Percentiles rank a stretch among this genome's conserved stretches.
These are phyloP conservation scores for Elachura formosa DNA, from an alignment of 2,113 vertebrate genomes.

Conservation along the genomic window DNA sequence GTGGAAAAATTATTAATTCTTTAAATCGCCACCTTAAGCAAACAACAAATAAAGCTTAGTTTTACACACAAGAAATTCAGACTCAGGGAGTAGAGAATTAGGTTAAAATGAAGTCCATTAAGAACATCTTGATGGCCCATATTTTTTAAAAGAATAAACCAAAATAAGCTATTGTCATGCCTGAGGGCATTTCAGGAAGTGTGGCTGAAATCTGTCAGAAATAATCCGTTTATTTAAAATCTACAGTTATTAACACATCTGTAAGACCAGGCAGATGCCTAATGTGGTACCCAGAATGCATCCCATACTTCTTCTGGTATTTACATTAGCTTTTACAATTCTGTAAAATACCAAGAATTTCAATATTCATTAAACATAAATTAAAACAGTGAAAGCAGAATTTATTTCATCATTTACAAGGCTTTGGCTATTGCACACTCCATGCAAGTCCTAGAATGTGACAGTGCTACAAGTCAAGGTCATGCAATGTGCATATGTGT, in stretches of 20 bases:
- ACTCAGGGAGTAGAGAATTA: background rate
- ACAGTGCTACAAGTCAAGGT: background rate
- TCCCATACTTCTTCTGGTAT: background rate
- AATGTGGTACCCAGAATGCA: background rate
- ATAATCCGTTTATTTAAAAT: background rate
- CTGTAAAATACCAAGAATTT: background rate
- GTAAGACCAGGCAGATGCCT: background rate
- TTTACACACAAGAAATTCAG: background rate
- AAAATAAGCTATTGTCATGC: background rate
- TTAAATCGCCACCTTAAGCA: background rate
- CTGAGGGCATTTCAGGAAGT: background rate
- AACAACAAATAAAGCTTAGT: background rate
- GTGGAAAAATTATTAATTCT: background rate
- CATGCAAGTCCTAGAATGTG: background rate
- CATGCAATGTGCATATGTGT: fast-evolving
- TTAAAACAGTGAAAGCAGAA: background rate
- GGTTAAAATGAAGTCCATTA: background rate
- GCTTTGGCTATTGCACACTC: background rate
- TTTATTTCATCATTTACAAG: background rate
- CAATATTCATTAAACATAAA: background rate
- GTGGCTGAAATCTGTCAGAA: background rate
- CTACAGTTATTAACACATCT: background rate
- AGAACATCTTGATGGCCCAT: background rate
- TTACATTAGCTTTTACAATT: background rate
- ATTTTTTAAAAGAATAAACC: background rate